A percentile compares a stretch with the other conserved stretches of the same genome.
Conservation (phyloP, 2,797 vertebrate genomes). For the Crenuchus spilurus region DNA sequence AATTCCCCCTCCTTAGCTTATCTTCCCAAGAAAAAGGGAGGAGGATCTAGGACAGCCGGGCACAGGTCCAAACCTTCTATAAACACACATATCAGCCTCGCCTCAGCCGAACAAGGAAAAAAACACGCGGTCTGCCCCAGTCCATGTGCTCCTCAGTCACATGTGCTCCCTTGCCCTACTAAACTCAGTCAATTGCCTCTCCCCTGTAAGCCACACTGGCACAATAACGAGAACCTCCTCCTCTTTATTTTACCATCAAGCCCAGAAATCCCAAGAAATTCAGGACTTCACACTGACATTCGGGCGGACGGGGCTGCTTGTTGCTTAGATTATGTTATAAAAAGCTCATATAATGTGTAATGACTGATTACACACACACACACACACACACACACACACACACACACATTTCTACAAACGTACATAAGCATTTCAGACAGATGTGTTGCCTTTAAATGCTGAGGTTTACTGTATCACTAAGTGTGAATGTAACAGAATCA, state of each 20-base stretch:
- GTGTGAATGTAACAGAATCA: too few relatives aligned
- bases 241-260: conserved; percentile 60
- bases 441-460: too few relatives aligned
- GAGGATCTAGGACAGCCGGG: conserved; percentile 36
- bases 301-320: too few relatives aligned
- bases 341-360: too few relatives aligned
- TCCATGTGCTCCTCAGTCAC: conserved; percentile 77
- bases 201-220: conserved; percentile 61
- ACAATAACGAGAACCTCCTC: conserved; percentile 65
- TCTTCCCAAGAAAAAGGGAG: conserved; percentile 54
- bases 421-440: too few relatives aligned
- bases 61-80: conserved; percentile 62
- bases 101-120: conserved; percentile 41
- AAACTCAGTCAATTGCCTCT: conserved; percentile 67
- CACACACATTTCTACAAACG: too few relatives aligned
- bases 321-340: too few relatives aligned
- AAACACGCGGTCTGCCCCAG: conserved; percentile 58
- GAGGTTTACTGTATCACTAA: too few relatives aligned
- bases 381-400: neutral
- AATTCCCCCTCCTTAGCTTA: conserved; percentile 57
- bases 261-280: conserved; percentile 61
- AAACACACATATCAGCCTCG: conserved; percentile 60
- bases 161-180: conserved; percentile 73
- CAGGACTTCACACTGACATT: conserved; percentile 56
- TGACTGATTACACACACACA: neutral